Conservation (phyloP, 2,797 vertebrate genomes). For the Tragelaphus eurycerus region DNA sequence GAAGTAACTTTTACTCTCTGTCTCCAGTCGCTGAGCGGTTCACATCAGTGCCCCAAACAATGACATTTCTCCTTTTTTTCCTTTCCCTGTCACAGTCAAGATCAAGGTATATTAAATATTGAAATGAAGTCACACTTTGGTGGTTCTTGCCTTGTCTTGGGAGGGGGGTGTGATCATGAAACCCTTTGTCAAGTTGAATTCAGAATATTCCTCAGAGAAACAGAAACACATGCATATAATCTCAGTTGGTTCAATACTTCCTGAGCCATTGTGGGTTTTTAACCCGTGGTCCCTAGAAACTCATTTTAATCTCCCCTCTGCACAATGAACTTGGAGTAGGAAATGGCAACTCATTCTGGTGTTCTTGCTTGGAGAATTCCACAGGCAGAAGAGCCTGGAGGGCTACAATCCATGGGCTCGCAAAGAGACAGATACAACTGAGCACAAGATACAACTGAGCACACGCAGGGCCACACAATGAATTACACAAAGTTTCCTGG, state of each 20-base stretch:
- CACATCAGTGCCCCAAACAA: not conserved
- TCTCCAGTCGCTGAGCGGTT: not conserved
- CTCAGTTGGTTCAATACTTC: not conserved
- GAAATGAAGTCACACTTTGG: not conserved
- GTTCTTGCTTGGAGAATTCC: not conserved
- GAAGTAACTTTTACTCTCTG: not conserved
- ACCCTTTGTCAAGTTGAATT: not conserved
- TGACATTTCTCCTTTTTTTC: not conserved
- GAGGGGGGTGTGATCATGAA: not conserved
- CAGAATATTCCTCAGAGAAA: not conserved
- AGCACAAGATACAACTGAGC: not conserved
- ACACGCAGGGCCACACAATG: not conserved
- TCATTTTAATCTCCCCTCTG: not conserved
- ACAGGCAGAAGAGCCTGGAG: not conserved
- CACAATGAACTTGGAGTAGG: not conserved
- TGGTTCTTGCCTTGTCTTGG: not conserved
- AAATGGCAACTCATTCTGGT: not conserved
- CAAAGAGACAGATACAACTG: not conserved
- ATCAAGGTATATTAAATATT: not conserved
- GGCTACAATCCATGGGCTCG: not conserved
- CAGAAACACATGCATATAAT: not conserved
- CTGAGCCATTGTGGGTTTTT: not conserved
- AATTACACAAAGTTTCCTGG: not conserved
- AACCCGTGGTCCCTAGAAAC: not conserved
- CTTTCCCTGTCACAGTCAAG: not conserved